These are phyloP conservation scores for Rhinoderma darwinii DNA, from an alignment of 2,113 vertebrate species.

Conservation along the genomic window DNA sequence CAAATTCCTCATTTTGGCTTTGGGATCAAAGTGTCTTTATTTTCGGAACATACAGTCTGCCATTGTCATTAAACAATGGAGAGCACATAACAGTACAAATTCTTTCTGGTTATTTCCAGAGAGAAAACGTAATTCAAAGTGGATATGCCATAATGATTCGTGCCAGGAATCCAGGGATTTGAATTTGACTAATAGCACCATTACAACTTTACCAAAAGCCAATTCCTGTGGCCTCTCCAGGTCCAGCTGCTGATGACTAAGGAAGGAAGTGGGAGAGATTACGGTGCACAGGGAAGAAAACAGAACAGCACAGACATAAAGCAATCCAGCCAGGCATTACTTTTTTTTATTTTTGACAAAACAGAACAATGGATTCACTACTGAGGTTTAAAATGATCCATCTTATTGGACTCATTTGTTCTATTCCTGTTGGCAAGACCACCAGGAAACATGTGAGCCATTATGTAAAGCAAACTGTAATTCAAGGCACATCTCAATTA, in stretches of 20 bases:
- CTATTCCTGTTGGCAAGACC: conserved; percentile 88
- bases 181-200: conserved; percentile 90
- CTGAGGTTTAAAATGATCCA: conserved; percentile 86
- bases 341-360: conserved; percentile 81
- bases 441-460: conserved; percentile 90
- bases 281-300: conserved; percentile 70
- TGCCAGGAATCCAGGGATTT: conserved; percentile 66
- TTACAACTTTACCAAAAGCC: conserved; percentile 85
- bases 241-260: conserved; percentile 88
- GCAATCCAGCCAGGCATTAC: conserved; percentile 96
- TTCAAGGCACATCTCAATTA: conserved; percentile 90
- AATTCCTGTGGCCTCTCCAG: conserved; percentile 79
- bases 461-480: conserved; percentile 83
- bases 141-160: conserved; percentile 33
- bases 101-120: conserved; percentile 28
- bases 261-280: conserved; percentile 83
- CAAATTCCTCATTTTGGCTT: background rate
- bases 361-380: conserved; percentile 89
- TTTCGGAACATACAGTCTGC: conserved; percentile 21
- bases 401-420: conserved; percentile 82
- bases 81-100: conserved; percentile 14
- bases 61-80: conserved; percentile 14
- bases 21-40: background rate
- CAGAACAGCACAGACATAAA: conserved; percentile 82
- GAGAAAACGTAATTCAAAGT: conserved; percentile 36